phyloP scores from a whole-genome alignment of 2,113 vertebrate genomes.

The Centropus bengalensis region DNA sequence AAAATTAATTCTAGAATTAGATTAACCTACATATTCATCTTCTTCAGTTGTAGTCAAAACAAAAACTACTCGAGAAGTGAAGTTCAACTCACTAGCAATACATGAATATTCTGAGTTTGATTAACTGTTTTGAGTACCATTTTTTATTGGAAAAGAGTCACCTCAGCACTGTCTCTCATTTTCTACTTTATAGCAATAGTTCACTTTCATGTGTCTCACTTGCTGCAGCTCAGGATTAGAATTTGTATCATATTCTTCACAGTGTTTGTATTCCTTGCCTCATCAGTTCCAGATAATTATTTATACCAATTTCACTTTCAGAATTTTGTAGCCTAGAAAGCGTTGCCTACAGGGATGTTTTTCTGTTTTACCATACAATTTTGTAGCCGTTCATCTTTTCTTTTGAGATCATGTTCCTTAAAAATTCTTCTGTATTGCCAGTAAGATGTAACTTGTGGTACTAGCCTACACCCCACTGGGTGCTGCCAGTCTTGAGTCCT shows the following conservation, averaged over 20 bases:
- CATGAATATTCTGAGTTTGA: slow-evolving; percentile 29
- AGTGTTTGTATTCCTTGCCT: slow-evolving; percentile 27
- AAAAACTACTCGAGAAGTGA: background rate
- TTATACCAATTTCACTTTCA: slow-evolving; percentile 63
- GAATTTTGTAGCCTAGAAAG: slow-evolving; percentile 39
- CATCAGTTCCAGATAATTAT: slow-evolving; percentile 58
- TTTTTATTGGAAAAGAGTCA: slow-evolving; percentile 1
- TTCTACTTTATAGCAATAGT: background rate
- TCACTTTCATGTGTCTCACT: background rate
- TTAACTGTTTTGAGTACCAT: background rate
- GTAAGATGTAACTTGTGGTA: fast-evolving
- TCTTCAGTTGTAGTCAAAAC: background rate
- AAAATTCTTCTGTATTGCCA: background rate
- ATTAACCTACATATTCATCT: slow-evolving; percentile 37
- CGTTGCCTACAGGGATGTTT: slow-evolving; percentile 22
- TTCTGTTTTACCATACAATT: background rate
- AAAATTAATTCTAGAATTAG: slow-evolving; percentile 53
- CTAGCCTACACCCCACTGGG: fast-evolving
- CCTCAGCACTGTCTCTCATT: background rate
- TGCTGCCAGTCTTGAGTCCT: background rate
- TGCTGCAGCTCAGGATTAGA: background rate
- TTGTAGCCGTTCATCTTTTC: background rate
- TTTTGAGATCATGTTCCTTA: background rate
- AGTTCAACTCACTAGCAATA: background rate
- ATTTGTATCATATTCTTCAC: slow-evolving; percentile 23